Evolutionary conservation across 2,797 vertebrate genomes (phyloP), one percentile per base, ranked within the genome.

Genomic region (Hydrocynus forskahlii): DNA sequence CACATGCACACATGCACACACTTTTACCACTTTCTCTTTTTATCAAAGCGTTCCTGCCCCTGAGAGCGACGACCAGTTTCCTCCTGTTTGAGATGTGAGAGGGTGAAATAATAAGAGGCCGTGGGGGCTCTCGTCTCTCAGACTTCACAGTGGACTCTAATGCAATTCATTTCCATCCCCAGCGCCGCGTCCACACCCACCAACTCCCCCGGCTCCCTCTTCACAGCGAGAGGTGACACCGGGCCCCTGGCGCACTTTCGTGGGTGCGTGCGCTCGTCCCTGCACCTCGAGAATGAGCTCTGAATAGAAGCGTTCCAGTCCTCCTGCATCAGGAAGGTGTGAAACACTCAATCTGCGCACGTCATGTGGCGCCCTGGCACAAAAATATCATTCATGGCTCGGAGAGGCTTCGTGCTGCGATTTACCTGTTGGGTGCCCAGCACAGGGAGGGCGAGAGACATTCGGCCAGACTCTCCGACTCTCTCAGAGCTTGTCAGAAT

Each of bases 111-210:
- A 64, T 75, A 68, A 52, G 71, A 78, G 76, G 75, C 67, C 64
- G 67, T 45, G 35, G 29, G 75, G 81, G 62, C 74, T 74, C 78
- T 55, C 23, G 63, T 78, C 73, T 75, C 29, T 8, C 21, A 75
- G 79, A 80, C 78, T 75, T 80, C 74, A 80, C 71, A 74, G 62
- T 69, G 68, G 63, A 67, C 69, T 75, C 67, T 84, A 85, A 86
- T 82, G 83, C 75, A 83, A 76, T 83, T 76, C 74, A 25, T 76
- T 84, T 82, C 83, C 78, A 85, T 83, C 81, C 80, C 75, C 85
- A 76, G 55, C 69, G 14, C 63, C 77, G 40, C 79, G 68, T 52
- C 71, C 38, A 55, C 80, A 68, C 79, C 76, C 72, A 60, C 64
- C 63, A 8, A 76, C 71, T 63, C 77, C 81, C 83, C 78, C 77